Conservation (phyloP, 2,113 vertebrate species). For the Ellobius talpinus region DNA sequence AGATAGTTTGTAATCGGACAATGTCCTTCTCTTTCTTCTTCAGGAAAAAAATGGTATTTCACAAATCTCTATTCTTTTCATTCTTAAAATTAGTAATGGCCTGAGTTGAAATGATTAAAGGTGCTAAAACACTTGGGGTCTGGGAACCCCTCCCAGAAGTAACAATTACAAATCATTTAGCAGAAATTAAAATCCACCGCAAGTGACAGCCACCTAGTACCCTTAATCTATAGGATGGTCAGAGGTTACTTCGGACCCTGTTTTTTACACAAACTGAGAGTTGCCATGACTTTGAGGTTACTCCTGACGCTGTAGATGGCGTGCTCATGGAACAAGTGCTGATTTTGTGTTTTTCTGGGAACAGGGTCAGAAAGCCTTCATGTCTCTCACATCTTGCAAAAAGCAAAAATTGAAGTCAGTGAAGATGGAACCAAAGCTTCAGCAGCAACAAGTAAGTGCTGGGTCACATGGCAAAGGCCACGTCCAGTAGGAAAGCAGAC, state of each 20-base stretch:
- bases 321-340: not conserved
- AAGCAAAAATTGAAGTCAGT: conserved; percentile 96
- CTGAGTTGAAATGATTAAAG: not conserved
- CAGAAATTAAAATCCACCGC: not conserved
- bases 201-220: not conserved
- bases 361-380: conserved; percentile 91
- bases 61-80: not conserved
- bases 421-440: conserved; percentile 98
- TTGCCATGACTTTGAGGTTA: not conserved
- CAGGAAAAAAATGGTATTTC: not conserved
- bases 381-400: conserved; percentile 94
- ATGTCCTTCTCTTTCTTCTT: not conserved
- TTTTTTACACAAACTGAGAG: not conserved
- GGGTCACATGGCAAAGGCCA: not conserved
- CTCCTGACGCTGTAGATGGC: not conserved
- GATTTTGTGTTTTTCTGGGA: conserved; percentile 50
- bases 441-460: conserved; percentile 92
- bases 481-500: too few relatives aligned
- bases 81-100: not conserved
- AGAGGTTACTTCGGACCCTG: not conserved
- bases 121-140: not conserved
- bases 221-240: not conserved
- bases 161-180: not conserved
- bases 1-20: not conserved
- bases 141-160: not conserved